phyloP scores from a whole-genome alignment of 2,797 vertebrate species.

The Anguilla megastoma region DNA sequence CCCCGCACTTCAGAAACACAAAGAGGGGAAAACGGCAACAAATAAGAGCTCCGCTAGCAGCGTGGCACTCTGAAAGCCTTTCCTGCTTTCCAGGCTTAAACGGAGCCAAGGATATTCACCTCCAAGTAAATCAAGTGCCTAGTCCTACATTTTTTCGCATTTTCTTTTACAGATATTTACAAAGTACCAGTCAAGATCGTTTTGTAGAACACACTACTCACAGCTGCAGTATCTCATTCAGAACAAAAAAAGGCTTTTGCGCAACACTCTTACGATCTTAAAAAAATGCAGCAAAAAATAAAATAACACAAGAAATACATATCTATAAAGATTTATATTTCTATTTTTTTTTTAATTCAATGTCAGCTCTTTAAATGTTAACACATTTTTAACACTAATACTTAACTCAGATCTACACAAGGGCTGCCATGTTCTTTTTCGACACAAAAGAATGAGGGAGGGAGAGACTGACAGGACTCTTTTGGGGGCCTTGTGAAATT shows the following conservation, averaged over 20 bases:
- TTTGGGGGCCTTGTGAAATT: not conserved
- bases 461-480: not conserved
- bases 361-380: not conserved
- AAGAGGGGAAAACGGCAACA: not conserved
- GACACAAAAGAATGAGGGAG: not conserved
- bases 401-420: not conserved
- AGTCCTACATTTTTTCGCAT: not conserved
- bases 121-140: not conserved
- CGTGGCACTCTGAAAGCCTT: not conserved
- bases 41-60: not conserved
- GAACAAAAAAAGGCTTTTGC: not conserved
- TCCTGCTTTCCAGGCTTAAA: not conserved
- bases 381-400: not conserved
- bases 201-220: not conserved
- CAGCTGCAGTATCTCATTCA: not conserved
- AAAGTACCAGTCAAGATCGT: not conserved
- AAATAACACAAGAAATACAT: no score
- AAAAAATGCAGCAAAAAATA: no score
- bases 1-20: not conserved
- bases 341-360: no score
- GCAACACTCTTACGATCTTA: no score
- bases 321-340: no score
- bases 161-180: not conserved
- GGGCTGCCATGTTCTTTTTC: not conserved
- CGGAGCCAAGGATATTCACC: not conserved